These are phyloP conservation scores for Aptenodytes forsteri DNA, from an alignment of 2,113 vertebrate species.

Conservation along the genomic window DNA sequence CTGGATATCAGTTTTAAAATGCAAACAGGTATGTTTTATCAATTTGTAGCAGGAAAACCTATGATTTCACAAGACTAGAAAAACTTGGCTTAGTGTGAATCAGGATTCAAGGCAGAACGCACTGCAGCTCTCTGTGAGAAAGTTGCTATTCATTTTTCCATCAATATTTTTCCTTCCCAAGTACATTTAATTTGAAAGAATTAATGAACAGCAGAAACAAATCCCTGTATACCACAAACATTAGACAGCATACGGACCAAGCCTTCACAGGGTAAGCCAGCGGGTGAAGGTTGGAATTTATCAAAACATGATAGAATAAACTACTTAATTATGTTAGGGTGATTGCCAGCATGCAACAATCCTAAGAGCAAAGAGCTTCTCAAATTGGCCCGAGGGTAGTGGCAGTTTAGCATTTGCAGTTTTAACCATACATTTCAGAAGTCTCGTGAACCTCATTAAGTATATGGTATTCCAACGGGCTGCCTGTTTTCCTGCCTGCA, in stretches of 20 bases:
- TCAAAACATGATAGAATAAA: slow-evolving; percentile 60
- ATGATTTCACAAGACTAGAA: not conserved
- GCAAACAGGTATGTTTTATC: slow-evolving; percentile 35
- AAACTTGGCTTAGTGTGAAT: not conserved
- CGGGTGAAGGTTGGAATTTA: slow-evolving; percentile 35
- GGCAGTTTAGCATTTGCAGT: not conserved
- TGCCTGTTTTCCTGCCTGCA: not conserved
- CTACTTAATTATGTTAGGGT: slow-evolving; percentile 22
- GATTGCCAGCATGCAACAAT: slow-evolving; percentile 23
- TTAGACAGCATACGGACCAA: not conserved
- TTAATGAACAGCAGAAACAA: slow-evolving; percentile 54
- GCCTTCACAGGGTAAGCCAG: not conserved
- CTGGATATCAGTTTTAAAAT: not conserved
- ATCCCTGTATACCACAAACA: slow-evolving; percentile 17
- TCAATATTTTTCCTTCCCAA: slow-evolving; percentile 34
- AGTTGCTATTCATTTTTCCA: slow-evolving; percentile 24
- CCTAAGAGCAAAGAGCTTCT: not conserved
- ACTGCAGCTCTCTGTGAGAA: not conserved
- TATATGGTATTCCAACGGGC: not conserved
- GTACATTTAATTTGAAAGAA: slow-evolving; percentile 16
- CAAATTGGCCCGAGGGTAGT: not conserved
- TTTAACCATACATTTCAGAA: not conserved
- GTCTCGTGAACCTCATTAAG: not conserved
- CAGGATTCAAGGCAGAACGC: not conserved
- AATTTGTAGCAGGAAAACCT: not conserved